Conservation (phyloP, 1,140 invertebrate species). For the Solen grandis region DNA sequence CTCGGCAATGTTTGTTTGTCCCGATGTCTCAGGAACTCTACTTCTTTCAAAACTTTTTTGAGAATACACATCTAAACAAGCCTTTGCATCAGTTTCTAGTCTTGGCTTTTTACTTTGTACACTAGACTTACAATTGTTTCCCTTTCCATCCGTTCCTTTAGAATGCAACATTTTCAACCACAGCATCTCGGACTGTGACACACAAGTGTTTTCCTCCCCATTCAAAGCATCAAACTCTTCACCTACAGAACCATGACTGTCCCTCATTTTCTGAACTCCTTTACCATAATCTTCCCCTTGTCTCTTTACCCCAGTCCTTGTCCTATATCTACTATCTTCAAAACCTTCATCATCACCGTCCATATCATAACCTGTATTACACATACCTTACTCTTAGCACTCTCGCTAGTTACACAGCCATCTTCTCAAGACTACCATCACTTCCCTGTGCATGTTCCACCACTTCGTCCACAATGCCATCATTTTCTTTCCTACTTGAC, state of each 20-base stretch:
- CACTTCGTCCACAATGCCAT: background rate
- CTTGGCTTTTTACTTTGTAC: background rate
- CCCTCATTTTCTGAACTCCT: background rate
- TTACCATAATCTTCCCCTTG: background rate
- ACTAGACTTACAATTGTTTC: too few relatives aligned
- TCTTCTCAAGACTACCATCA: background rate
- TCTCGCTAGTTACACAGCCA: background rate
- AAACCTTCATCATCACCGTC: background rate
- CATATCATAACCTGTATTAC: background rate
- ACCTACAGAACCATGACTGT: background rate
- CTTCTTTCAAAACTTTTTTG: background rate
- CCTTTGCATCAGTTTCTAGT: background rate
- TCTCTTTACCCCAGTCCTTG: background rate
- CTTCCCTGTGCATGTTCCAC: background rate
- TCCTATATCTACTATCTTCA: background rate
- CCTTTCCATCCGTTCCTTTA: background rate
- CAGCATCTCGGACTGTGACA: slow-evolving; percentile 1
- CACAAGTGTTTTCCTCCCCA: background rate
- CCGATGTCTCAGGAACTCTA: background rate
- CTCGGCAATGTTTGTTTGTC: background rate
- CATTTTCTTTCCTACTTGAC: slow-evolving; percentile 9
- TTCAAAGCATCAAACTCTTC: background rate
- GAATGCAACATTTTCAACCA: slow-evolving; percentile 25
- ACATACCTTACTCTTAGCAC: background rate
- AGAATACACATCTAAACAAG: background rate